Evolutionary conservation across 64 coral and sea anemone species (phyloP), one percentile per base, ranked within the genome.

Genomic region (Orbicella faveolata): DNA sequence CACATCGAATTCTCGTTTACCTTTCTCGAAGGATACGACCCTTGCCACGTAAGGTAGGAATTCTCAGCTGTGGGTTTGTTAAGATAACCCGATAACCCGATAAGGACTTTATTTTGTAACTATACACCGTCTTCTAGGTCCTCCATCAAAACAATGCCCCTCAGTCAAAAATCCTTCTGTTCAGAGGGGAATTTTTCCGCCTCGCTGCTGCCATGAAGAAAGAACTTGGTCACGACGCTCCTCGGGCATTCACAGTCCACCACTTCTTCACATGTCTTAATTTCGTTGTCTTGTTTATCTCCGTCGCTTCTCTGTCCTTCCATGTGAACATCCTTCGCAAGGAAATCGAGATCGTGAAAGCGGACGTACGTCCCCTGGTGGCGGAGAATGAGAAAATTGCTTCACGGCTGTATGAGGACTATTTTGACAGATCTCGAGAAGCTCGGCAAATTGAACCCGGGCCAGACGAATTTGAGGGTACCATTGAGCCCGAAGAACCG

Each of bases 71-170:
- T 66, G 66, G 20, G 2, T 69, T 23, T 1, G 66, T 69, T 9
- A n/a, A 69, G 20, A n/a, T 69, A n/a, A 70, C 11, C 25, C 21
- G 67, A 33, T 70, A 12, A 33, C n/a, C 20, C 9, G 10, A 6
- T 25, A 25, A 26, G 10, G 67, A 11, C 21, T n/a, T 70, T 84
- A 20, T 84, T 84, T 68, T 72, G 82, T 73, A 85, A 85, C 82
- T 73, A 12, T 73, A 85, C 65, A 85, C 82, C 65, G 19, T 16
- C 52, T 11, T 70, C 11, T 52, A 52, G 10, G 15, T 12, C 55
- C 15, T 52, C 52, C 20, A 21, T 2, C 15, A 11, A 73, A 6
- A 85, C 82, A 85, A 85, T 85, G 82, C 36, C 82, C 36, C 82
- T 85, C 64, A 44, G 63, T 72, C 0, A 39, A 19, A 21, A 52